phyloP scores from a whole-genome alignment of 2,888 invertebrate genomes.

The Eupeodes latifasciatus region DNA sequence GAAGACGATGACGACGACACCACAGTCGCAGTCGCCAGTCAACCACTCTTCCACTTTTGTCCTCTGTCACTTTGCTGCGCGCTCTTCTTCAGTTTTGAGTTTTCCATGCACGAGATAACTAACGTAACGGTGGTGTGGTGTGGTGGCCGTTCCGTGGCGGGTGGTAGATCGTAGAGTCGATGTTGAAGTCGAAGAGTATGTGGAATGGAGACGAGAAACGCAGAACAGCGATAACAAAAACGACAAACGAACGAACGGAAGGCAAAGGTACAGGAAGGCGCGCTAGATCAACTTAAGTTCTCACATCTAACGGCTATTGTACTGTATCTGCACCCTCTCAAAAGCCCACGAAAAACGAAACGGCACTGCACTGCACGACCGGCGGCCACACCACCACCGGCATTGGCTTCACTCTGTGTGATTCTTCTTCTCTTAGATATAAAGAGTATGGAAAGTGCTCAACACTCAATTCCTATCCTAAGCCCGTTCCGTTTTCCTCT shows the following conservation, averaged over 20 bases:
- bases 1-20: conserved; percentile 31
- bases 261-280: conserved; percentile 36
- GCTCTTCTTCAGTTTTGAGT: conserved; percentile 66
- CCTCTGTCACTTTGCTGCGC: conserved; percentile 67
- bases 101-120: conserved; percentile 52
- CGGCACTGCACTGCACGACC: conserved; percentile 65
- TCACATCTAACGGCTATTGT: conserved; percentile 62
- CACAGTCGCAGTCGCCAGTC: conserved; percentile 70
- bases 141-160: conserved; percentile 20
- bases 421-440: conserved; percentile 24
- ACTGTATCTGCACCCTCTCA: conserved; percentile 67
- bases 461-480: neutral
- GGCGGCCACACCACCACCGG: conserved; percentile 56
- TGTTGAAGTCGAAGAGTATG: conserved; percentile 38
- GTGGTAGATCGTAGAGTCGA: neutral
- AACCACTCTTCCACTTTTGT: conserved; percentile 71
- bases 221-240: conserved; percentile 36
- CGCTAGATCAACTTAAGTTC: conserved; percentile 9
- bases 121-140: conserved; percentile 26
- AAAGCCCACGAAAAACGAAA: conserved; percentile 66
- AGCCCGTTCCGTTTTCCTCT: conserved; percentile 18
- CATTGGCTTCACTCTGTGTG: conserved; percentile 33
- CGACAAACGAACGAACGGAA: conserved; percentile 30
- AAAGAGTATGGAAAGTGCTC: conserved; percentile 15
- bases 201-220: conserved; percentile 47